Evolutionary conservation across 2,888 invertebrate genomes (phyloP).

Genomic region (Clanis bilineata): DNA sequence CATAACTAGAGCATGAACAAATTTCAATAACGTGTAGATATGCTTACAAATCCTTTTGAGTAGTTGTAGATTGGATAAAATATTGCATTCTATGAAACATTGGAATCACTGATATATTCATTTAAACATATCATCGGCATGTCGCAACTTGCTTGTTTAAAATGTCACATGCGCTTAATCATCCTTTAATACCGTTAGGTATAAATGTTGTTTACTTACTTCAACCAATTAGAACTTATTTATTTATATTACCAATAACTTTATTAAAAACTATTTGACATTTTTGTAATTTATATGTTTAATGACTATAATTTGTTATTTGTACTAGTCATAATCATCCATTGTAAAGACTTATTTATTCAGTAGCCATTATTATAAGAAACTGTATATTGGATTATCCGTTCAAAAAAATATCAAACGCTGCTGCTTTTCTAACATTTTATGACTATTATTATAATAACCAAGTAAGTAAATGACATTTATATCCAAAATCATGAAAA

Average conservation of each 20-base stretch:
- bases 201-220: conserved; percentile 13
- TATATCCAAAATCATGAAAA: neutral
- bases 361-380: too few relatives aligned
- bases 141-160: conserved; percentile 21
- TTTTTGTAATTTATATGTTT: neutral
- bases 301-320: neutral
- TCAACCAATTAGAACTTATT: neutral
- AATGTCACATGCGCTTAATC: conserved; percentile 7
- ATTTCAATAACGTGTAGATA: neutral
- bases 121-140: conserved; percentile 25
- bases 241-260: neutral
- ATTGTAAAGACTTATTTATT: too few relatives aligned
- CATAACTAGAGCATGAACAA: neutral
- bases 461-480: neutral
- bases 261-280: neutral
- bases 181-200: neutral
- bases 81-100: conserved; percentile 57
- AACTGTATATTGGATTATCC: too few relatives aligned
- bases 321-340: too few relatives aligned
- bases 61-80: conserved; percentile 28
- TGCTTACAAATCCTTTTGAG: neutral
- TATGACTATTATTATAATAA: too few relatives aligned
- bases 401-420: too few relatives aligned
- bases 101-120: conserved; percentile 29
- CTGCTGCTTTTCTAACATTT: too few relatives aligned